Evolutionary conservation across 2,113 vertebrate genomes (phyloP).

Genomic region (Ariopsis seemanni): DNA sequence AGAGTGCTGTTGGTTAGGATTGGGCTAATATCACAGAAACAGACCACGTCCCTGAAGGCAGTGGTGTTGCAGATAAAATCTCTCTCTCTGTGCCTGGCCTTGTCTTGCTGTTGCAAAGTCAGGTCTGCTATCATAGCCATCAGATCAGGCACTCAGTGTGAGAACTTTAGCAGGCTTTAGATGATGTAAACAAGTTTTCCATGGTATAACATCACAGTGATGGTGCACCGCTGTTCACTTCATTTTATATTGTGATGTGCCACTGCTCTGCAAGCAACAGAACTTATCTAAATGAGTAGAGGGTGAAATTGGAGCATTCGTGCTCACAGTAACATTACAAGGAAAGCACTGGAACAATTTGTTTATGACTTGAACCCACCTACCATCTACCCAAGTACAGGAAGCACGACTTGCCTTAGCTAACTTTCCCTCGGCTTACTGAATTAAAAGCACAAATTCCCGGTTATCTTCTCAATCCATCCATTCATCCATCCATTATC

Average conservation of each 20-base stretch:
- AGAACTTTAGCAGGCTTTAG: not conserved
- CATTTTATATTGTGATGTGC: not conserved
- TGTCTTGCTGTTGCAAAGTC: not conserved
- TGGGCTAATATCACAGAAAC: slow-evolving; percentile 17
- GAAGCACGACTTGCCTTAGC: not conserved
- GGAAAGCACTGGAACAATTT: not conserved
- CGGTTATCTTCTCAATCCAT: not conserved
- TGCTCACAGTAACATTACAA: not conserved
- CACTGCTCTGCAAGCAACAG: not conserved
- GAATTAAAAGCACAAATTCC: not conserved
- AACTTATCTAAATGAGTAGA: not conserved
- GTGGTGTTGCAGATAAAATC: slow-evolving; percentile 31
- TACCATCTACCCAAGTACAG: not conserved
- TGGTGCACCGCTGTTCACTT: not conserved
- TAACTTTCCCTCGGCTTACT: not conserved
- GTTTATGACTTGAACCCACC: not conserved
- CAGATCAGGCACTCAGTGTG: not conserved
- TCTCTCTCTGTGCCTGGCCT: slow-evolving; percentile 7
- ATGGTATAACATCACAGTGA: not conserved
- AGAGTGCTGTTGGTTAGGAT: not conserved
- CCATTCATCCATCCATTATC: too few species aligned
- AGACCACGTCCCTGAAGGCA: slow-evolving; percentile 41
- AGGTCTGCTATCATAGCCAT: slow-evolving; percentile 23
- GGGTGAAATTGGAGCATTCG: not conserved
- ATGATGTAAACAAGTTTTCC: not conserved